A percentile compares a stretch with the other conserved stretches of the same genome.
These are phyloP conservation scores for Galerucella nymphaeae DNA, from an alignment of 2,888 invertebrate genomes.

Conservation along the genomic window DNA sequence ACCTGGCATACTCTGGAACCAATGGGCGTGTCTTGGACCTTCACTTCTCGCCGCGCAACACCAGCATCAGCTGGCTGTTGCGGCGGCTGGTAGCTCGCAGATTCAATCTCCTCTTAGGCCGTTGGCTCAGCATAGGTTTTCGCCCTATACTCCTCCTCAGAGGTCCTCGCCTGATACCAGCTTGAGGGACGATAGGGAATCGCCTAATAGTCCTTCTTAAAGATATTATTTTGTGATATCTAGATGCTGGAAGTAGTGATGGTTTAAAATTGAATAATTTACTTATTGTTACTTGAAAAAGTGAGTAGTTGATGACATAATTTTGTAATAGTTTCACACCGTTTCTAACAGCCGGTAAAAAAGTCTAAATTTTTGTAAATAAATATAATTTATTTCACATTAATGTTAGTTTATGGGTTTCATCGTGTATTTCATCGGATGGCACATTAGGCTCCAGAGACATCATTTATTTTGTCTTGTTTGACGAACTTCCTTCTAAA, in stretches of 20 bases:
- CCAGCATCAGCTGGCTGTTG: conserved; percentile 70
- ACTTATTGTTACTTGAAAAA: too few relatives aligned
- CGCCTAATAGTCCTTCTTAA: conserved; percentile 62
- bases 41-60: conserved; percentile 73
- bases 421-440: conserved; percentile 58
- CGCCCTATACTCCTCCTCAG: conserved; percentile 69
- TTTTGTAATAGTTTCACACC: too few relatives aligned
- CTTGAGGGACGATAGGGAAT: conserved; percentile 67
- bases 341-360: conserved; percentile 38
- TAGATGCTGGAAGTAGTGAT: conserved; percentile 19
- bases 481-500: conserved; percentile 47
- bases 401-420: conserved; percentile 53
- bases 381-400: conserved; percentile 61
- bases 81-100: conserved; percentile 67
- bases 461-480: conserved; percentile 55
- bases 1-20: conserved; percentile 74
- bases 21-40: conserved; percentile 77
- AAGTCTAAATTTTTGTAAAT: conserved; percentile 53
- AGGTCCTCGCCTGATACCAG: conserved; percentile 72
- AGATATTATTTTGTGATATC: conserved; percentile 46
- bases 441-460: conserved; percentile 51
- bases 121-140: conserved; percentile 68
- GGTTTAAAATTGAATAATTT: neutral
- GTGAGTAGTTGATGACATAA: too few relatives aligned
- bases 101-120: conserved; percentile 70